Base-by-base conservation (phyloP, 1,140 invertebrate genomes). In the Microvelia longipes region DNA sequence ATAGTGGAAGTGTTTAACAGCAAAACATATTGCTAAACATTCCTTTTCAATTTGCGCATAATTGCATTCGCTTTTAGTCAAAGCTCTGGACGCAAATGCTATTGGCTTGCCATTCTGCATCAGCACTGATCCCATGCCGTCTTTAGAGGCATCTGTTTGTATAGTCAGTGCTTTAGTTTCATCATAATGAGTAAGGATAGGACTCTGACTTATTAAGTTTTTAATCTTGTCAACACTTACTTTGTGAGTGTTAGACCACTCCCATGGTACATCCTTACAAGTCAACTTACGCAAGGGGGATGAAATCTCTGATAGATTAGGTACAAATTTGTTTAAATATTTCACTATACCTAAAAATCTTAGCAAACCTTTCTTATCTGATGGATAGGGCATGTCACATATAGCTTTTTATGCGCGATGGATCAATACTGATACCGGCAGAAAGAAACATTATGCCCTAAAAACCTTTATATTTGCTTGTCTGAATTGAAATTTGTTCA, bases 341-440 rank as follows among this genome's bases (percentile, higher is more conserved):
- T 76, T 78, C 1, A 76, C 67, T 73, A 81, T 77, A 24, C 79
- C 78, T 26, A 81, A 60, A 64, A 78, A 74, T 50, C 71, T 68
- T 72, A 78, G 75, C 1, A 80, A 67, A 70, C 76, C 74, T 72
- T 75, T 74, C 29, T 76, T 73, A 74, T 76, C 78, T 28, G 60
- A 75, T 25, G 78, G 78, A 24, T 35, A 69, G 50, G 76, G 69
- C 5, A 80, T 69, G 27, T 80, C n/a, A n/a, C n/a, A n/a, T n/a
- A n/a, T n/a, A n/a, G n/a, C n/a, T n/a, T n/a, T n/a, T n/a, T n/a
- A n/a, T n/a, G n/a, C n/a, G n/a, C n/a, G n/a, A n/a, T n/a, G n/a
- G n/a, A n/a, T n/a, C n/a, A n/a, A n/a, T n/a, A n/a, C n/a, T n/a
- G n/a, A n/a, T n/a, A n/a, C n/a, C n/a, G n/a, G n/a, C n/a, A n/a